Evolutionary conservation across 2,888 invertebrate species (phyloP).

Genomic region (Dascillus cervinus): DNA sequence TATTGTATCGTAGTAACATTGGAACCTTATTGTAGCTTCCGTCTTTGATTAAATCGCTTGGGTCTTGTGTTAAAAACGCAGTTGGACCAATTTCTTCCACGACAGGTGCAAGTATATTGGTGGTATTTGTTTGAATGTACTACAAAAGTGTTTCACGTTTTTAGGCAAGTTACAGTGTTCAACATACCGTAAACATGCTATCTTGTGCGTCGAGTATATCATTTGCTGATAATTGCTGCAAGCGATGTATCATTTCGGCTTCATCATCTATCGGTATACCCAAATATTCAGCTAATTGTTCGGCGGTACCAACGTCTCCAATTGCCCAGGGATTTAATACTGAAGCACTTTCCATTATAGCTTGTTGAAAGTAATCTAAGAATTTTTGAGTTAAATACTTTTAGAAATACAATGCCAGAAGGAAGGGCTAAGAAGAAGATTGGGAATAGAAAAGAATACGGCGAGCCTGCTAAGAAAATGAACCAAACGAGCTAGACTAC

Average conservation of each 20-base stretch:
- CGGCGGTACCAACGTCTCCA: too few relatives aligned
- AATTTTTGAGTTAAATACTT: not conserved
- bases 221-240: too few relatives aligned
- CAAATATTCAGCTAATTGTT: too few relatives aligned
- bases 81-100: slow-evolving; percentile 22
- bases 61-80: slow-evolving; percentile 30
- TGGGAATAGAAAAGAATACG: too few relatives aligned
- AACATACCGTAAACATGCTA: too few relatives aligned
- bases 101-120: slow-evolving; percentile 18
- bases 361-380: slow-evolving; percentile 9
- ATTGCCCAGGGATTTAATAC: slow-evolving; percentile 2
- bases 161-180: too few relatives aligned
- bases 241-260: too few relatives aligned
- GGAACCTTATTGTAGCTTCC: slow-evolving; percentile 35
- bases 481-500: too few relatives aligned
- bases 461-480: too few relatives aligned
- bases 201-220: too few relatives aligned
- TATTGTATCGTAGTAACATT: slow-evolving; percentile 32
- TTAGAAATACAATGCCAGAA: not conserved
- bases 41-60: slow-evolving; percentile 26
- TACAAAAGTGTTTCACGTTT: too few relatives aligned
- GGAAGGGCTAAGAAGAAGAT: not conserved
- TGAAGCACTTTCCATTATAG: slow-evolving; percentile 8
- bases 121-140: slow-evolving; percentile 19
- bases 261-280: too few relatives aligned